Evolutionary conservation across 2,797 vertebrate species (phyloP).

Genomic region (Lithobates pipiens): DNA sequence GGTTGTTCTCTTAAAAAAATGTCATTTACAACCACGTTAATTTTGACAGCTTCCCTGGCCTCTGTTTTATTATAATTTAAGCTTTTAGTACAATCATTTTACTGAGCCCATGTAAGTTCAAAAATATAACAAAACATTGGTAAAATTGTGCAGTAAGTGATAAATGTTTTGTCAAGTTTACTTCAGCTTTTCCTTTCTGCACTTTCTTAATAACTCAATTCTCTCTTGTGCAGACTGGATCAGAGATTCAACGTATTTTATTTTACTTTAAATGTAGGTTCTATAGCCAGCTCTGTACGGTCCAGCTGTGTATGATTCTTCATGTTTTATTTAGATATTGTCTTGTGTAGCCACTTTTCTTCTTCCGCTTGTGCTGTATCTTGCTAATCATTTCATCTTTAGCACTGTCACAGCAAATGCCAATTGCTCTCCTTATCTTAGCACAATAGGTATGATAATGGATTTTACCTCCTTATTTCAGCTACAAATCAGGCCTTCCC

Average conservation of each 20-base stretch:
- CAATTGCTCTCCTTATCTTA: slow-evolving; percentile 52
- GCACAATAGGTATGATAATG: slow-evolving; percentile 51
- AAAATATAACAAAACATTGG: background rate
- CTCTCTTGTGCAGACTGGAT: background rate
- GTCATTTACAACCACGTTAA: too few species aligned
- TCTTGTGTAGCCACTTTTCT: background rate
- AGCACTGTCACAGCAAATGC: slow-evolving; percentile 39
- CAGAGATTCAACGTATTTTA: background rate
- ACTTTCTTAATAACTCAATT: background rate
- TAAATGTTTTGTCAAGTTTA: background rate
- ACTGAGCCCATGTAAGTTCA: background rate
- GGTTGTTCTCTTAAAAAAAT: too few species aligned
- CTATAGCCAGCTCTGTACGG: background rate
- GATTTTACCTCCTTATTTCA: slow-evolving; percentile 60
- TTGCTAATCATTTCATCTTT: slow-evolving; percentile 49
- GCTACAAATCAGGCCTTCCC: slow-evolving; percentile 57
- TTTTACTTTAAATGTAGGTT: background rate
- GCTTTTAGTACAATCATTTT: background rate
- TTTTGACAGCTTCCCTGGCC: too few species aligned
- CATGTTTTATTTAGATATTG: slow-evolving; percentile 40
- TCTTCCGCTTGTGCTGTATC: slow-evolving; percentile 9
- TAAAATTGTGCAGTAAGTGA: too few species aligned
- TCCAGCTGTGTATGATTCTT: background rate
- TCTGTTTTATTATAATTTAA: too few species aligned
- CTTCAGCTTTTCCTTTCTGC: background rate